These are phyloP conservation scores for Thaumatotibia leucotreta DNA, from an alignment of 1,140 invertebrate species.

Conservation along the genomic window DNA sequence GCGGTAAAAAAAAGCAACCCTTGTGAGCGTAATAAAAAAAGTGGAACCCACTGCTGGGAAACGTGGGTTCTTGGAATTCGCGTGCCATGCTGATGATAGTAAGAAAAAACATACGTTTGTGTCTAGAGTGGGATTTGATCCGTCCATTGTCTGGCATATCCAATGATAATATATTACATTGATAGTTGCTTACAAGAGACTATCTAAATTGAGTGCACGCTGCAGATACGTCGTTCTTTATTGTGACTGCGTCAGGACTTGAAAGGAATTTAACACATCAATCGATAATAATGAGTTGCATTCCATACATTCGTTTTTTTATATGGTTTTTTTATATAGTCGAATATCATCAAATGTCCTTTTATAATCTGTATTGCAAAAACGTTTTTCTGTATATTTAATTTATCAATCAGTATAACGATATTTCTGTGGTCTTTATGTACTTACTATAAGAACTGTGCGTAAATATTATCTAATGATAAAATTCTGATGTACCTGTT, in stretches of 20 bases:
- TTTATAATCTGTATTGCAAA: neutral
- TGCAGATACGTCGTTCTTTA: neutral
- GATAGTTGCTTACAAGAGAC: neutral
- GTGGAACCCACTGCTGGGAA: constrained; percentile 52
- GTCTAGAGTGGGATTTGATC: constrained; percentile 19
- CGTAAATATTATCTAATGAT: too few species aligned
- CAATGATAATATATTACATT: constrained; percentile 9
- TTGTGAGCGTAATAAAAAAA: constrained; percentile 52
- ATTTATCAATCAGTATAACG: too few species aligned
- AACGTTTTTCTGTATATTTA: too few species aligned
- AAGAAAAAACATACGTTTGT: constrained; percentile 30
- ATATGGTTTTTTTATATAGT: neutral
- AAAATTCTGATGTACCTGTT: too few species aligned
- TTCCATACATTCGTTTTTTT: neutral
- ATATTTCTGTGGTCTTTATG: too few species aligned
- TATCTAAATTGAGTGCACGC: neutral
- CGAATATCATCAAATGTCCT: neutral
- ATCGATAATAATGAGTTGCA: constrained; percentile 8
- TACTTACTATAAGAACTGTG: too few species aligned
- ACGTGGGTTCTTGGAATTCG: constrained; percentile 49
- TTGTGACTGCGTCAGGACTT: neutral
- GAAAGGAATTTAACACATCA: constrained; percentile 7
- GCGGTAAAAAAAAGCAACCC: constrained; percentile 48
- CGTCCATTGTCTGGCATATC: constrained; percentile 20
- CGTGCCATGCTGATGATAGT: constrained; percentile 40